These are phyloP conservation scores for Ophioninae sp. DNA, from an alignment of 2,888 invertebrate genomes.

Conservation along the genomic window DNA sequence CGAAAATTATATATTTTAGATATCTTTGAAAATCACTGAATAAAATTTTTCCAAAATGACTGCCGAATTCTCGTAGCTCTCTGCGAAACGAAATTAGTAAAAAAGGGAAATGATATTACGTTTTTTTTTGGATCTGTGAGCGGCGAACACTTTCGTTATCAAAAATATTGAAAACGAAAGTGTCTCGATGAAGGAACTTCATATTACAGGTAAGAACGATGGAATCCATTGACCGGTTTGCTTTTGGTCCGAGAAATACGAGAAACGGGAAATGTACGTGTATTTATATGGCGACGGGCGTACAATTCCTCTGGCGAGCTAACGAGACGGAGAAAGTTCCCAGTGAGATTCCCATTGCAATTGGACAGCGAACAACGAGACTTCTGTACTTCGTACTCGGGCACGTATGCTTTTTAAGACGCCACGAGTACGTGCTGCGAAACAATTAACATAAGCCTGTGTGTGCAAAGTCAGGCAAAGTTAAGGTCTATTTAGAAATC, in stretches of 20 bases:
- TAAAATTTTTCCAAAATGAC: too few relatives aligned
- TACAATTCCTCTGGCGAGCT: conserved; percentile 2
- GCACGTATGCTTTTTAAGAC: conserved; percentile 1
- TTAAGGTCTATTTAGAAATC: too few relatives aligned
- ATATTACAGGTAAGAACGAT: neutral
- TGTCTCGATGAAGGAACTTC: neutral
- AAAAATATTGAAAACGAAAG: neutral
- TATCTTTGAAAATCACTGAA: too few relatives aligned
- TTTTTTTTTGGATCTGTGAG: neutral
- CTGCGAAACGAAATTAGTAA: too few relatives aligned
- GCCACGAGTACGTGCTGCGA: conserved; percentile 1
- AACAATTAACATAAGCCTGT: neutral
- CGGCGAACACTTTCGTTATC: neutral
- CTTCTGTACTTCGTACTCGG: conserved; percentile 7
- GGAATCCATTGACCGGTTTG: neutral
- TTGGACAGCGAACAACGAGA: conserved; percentile 67
- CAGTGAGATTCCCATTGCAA: conserved; percentile 71
- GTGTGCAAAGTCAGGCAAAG: too few relatives aligned
- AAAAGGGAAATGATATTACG: too few relatives aligned
- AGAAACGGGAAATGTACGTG: conserved; percentile 43
- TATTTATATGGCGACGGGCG: neutral
- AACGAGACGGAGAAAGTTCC: conserved; percentile 53
- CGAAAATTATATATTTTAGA: too few relatives aligned
- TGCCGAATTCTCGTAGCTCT: too few relatives aligned
- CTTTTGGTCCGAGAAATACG: conserved; percentile 11